Percentiles rank a stretch among this genome's conserved stretches.
phyloP scores from a whole-genome alignment of 2,888 invertebrate genomes.

The Galeopsomyia nigrocyanea region DNA sequence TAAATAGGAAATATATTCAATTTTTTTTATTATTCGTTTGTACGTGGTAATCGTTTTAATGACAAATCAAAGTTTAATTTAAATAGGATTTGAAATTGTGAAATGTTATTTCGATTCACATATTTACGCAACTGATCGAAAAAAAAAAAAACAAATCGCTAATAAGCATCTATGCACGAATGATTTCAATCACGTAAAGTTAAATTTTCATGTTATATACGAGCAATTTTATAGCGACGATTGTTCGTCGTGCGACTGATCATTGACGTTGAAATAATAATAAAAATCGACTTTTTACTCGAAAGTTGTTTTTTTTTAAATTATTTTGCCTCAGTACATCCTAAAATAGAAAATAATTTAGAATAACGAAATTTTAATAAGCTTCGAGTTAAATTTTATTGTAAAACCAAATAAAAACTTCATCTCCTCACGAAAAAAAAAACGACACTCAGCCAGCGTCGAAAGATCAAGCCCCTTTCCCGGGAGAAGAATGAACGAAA shows the following conservation, averaged over 20 bases:
- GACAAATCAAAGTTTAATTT: not conserved
- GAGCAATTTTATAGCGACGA: constrained; percentile 29
- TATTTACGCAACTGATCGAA: constrained; percentile 10
- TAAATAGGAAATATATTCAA: not conserved
- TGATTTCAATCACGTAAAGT: constrained; percentile 17
- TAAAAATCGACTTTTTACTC: constrained; percentile 11
- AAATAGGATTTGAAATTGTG: constrained; percentile 16
- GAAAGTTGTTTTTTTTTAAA: not conserved
- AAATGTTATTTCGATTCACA: constrained; percentile 8
- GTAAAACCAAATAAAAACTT: too few relatives aligned
- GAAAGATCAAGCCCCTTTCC: too few relatives aligned
- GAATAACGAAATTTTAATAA: too few relatives aligned
- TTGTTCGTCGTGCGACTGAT: constrained; percentile 23
- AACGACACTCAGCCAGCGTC: too few relatives aligned
- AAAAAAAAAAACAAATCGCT: constrained; percentile 3
- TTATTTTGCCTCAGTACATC: too few relatives aligned
- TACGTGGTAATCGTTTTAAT: not conserved
- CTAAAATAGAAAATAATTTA: too few relatives aligned
- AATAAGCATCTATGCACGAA: not conserved
- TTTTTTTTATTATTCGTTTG: not conserved
- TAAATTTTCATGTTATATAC: constrained; percentile 22
- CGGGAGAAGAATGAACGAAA: too few relatives aligned
- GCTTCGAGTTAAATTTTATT: too few relatives aligned
- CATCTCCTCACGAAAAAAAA: too few relatives aligned
- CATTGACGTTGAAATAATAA: constrained; percentile 29